Evolutionary conservation across 2,888 invertebrate genomes (phyloP).

Genomic region (Cryptosula pallasiana): DNA sequence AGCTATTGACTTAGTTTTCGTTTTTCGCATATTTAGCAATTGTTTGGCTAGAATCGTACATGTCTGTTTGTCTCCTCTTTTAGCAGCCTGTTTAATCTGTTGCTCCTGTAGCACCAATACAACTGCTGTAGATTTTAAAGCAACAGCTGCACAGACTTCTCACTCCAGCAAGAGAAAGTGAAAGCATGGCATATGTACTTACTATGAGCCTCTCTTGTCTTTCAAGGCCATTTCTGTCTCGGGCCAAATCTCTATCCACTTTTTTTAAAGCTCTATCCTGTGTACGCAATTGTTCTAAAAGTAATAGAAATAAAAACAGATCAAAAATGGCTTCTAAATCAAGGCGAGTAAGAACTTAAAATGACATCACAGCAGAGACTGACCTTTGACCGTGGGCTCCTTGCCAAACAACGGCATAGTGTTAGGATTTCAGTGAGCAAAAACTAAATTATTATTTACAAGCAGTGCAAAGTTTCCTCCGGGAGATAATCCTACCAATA

Average conservation of each 20-base stretch:
- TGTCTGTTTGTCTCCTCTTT: slow-evolving; percentile 75
- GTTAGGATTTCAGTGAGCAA: too few species aligned
- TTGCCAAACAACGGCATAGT: slow-evolving; percentile 42
- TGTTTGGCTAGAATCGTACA: slow-evolving; percentile 74
- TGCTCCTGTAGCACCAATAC: slow-evolving; percentile 71
- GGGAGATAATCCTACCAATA: too few species aligned
- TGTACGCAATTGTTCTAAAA: slow-evolving; percentile 73
- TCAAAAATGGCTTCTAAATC: background rate
- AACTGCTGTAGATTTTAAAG: too few species aligned
- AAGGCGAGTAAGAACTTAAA: background rate
- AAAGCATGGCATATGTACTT: too few species aligned
- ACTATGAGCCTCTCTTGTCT: slow-evolving; percentile 84
- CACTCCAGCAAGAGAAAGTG: too few species aligned
- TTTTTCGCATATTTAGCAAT: slow-evolving; percentile 77
- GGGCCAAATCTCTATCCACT: slow-evolving; percentile 75
- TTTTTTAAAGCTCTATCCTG: slow-evolving; percentile 75
- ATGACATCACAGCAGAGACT: slow-evolving; percentile 20
- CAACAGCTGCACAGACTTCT: too few species aligned
- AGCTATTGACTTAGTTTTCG: slow-evolving; percentile 74
- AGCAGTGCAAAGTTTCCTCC: too few species aligned
- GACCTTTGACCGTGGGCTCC: slow-evolving; percentile 45
- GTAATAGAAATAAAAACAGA: background rate
- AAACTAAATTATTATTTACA: too few species aligned
- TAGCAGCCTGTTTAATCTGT: slow-evolving; percentile 83
- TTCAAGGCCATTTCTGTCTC: slow-evolving; percentile 75